Percentiles rank a stretch among this genome's conserved stretches.
phyloP scores from a whole-genome alignment of 2,797 vertebrate species.

The Acanthiza pusilla region DNA sequence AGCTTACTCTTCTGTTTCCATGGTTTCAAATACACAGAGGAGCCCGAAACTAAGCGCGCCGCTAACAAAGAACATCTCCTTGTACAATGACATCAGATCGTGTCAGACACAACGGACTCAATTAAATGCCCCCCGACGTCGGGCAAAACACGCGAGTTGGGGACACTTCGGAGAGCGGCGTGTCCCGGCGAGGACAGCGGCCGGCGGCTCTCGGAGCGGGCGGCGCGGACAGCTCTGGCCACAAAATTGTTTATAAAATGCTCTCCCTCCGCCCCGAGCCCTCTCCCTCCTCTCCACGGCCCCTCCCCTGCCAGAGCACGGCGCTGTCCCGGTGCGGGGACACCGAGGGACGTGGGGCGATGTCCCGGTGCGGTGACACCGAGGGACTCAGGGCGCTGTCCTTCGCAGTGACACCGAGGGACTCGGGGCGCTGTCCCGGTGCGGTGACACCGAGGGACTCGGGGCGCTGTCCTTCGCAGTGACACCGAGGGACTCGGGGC shows the following conservation, averaged over 20 bases:
- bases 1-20: conserved; percentile 84
- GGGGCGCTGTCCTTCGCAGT: too few relatives aligned
- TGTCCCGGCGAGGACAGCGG: not conserved
- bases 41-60: conserved; percentile 77
- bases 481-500: too few relatives aligned
- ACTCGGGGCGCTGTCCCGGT: too few relatives aligned
- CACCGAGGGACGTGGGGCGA: too few relatives aligned
- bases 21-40: conserved; percentile 86
- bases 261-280: not conserved
- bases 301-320: fast-evolving
- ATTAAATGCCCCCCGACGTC: conserved; percentile 78
- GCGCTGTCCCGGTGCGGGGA: not conserved
- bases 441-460: too few relatives aligned
- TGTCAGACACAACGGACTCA: conserved; percentile 81
- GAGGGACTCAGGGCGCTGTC: not conserved
- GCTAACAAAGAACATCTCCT: conserved; percentile 86
- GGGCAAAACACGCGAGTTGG: conserved; percentile 66
- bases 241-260: not conserved
- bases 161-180: conserved; percentile 42
- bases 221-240: not conserved
- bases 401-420: too few relatives aligned
- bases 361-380: not conserved
- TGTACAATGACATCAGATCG: conserved; percentile 86
- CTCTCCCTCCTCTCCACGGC: fast-evolving
- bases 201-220: too few relatives aligned